A percentile compares a stretch with the other conserved stretches of the same genome.
phyloP scores from a whole-genome alignment of 2,113 vertebrate species.

The Tychaedon coryphoeus region DNA sequence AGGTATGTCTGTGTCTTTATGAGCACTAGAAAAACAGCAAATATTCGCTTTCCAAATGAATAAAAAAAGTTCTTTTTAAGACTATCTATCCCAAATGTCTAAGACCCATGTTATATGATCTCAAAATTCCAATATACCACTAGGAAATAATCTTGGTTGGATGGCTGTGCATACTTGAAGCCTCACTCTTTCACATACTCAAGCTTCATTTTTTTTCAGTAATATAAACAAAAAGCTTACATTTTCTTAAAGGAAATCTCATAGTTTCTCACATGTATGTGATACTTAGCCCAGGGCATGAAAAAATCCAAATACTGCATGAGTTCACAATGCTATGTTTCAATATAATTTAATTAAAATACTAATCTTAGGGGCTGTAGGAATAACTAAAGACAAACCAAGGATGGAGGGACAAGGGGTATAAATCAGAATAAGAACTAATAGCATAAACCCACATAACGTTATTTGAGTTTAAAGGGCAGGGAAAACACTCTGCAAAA shows the following conservation, averaged over 20 bases:
- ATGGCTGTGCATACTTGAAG: neutral
- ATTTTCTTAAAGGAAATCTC: neutral
- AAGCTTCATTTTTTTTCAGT: neutral
- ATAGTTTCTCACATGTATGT: neutral
- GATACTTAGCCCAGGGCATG: neutral
- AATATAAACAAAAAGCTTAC: neutral
- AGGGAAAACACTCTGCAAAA: neutral
- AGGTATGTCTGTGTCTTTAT: neutral
- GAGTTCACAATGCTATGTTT: neutral
- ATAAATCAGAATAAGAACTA: neutral
- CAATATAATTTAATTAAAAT: neutral
- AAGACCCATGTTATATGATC: neutral
- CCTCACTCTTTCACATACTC: neutral
- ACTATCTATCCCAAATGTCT: accelerated
- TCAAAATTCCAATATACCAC: neutral
- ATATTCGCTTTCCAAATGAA: neutral
- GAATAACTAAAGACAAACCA: neutral
- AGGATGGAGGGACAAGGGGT: neutral
- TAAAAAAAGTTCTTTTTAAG: neutral
- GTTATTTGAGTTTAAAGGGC: neutral
- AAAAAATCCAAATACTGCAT: neutral
- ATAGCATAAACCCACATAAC: neutral
- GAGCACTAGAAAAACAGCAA: neutral
- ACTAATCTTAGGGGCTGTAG: neutral
- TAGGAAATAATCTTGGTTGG: neutral